phyloP scores from a whole-genome alignment of 2,888 invertebrate species.

The Scrobipalpa costella region DNA sequence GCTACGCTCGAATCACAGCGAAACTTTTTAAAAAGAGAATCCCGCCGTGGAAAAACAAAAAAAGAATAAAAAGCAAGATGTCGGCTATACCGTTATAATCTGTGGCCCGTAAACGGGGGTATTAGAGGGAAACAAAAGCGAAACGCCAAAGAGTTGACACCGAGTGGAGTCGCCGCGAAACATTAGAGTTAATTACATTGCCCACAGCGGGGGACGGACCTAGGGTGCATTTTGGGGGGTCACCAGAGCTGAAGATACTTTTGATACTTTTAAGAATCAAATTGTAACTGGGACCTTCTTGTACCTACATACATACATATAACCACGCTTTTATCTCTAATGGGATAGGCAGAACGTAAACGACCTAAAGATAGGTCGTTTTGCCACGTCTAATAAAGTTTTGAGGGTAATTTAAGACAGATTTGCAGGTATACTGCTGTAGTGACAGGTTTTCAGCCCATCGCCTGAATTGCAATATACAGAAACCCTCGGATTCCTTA shows the following conservation, averaged over 20 bases:
- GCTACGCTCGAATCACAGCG: neutral
- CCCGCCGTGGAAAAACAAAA: slow-evolving; percentile 5
- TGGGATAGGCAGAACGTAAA: too few relatives aligned
- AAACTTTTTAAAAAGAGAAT: slow-evolving; percentile 2
- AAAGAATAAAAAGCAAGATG: slow-evolving; percentile 23
- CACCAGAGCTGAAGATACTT: neutral
- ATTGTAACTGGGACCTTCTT: neutral
- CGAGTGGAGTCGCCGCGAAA: slow-evolving; percentile 16
- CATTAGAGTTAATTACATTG: slow-evolving; percentile 38
- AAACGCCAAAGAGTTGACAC: slow-evolving; percentile 31
- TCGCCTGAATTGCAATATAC: too few relatives aligned
- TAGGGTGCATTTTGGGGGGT: neutral
- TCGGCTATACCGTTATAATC: slow-evolving; percentile 12
- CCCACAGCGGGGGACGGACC: slow-evolving; percentile 23
- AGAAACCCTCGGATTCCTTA: too few relatives aligned
- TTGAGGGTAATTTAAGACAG: too few relatives aligned
- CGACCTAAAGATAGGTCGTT: too few relatives aligned
- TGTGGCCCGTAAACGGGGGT: slow-evolving; percentile 25
- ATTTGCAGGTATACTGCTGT: too few relatives aligned
- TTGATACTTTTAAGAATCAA: neutral
- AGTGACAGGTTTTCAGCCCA: too few relatives aligned
- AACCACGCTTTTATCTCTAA: too few relatives aligned
- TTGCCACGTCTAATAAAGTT: too few relatives aligned
- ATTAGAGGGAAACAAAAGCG: slow-evolving; percentile 32
- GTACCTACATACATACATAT: too few relatives aligned